Conservation (phyloP, 2,797 vertebrate genomes). For the Todus mexicanus region DNA sequence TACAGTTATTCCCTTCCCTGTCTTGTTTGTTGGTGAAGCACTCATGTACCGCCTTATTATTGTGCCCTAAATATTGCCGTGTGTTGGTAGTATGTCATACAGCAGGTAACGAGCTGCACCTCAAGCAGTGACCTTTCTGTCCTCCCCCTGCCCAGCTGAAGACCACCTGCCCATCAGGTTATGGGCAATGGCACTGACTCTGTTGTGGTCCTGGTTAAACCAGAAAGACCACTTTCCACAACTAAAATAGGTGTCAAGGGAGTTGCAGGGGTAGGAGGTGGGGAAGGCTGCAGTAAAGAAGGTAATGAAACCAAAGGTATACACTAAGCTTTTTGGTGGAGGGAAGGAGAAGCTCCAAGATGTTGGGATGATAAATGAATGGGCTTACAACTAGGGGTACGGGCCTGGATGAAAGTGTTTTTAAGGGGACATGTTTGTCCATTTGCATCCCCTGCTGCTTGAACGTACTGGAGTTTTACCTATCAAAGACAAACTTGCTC, state of each 20-base stretch:
- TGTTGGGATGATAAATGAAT: neutral
- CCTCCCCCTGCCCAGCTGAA: neutral
- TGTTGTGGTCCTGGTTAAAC: neutral
- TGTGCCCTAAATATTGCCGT: neutral
- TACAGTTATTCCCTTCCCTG: slow-evolving; percentile 56
- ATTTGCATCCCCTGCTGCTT: neutral
- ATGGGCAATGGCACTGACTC: neutral
- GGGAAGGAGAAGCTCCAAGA: neutral
- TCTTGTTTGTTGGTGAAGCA: slow-evolving; percentile 60
- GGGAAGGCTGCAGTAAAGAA: neutral
- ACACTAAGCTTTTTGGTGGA: neutral
- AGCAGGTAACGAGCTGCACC: neutral
- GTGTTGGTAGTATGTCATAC: neutral
- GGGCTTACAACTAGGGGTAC: neutral
- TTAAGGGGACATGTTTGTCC: neutral
- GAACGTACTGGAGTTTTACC: neutral
- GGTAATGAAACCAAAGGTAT: rapidly evolving
- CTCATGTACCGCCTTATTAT: neutral
- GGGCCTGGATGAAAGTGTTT: neutral
- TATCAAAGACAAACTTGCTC: neutral
- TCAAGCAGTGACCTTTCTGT: neutral
- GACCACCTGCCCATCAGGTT: neutral
- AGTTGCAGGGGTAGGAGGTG: neutral
- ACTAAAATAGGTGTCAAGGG: neutral
- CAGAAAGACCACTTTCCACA: neutral